These are phyloP conservation scores for Parascotia fuliginaria DNA, from an alignment of 2,888 invertebrate genomes.

Conservation along the genomic window DNA sequence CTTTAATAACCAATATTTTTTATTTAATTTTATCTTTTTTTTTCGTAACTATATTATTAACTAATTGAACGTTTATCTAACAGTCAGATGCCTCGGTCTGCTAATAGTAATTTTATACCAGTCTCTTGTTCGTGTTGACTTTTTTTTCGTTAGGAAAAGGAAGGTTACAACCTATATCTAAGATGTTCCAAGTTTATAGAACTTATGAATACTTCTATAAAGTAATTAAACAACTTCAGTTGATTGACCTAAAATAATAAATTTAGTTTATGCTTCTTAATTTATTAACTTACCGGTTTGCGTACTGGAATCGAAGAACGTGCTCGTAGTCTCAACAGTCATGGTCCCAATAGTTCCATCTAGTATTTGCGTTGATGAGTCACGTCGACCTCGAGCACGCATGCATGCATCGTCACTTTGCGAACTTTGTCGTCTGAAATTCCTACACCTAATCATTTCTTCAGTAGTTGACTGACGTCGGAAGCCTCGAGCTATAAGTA, in stretches of 20 bases:
- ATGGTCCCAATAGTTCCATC: conserved; percentile 96
- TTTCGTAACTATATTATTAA: too few relatives aligned
- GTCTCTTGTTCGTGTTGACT: too few relatives aligned
- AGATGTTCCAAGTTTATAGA: too few relatives aligned
- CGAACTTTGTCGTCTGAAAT: conserved; percentile 95
- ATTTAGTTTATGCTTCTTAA: background rate
- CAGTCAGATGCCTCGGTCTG: too few relatives aligned
- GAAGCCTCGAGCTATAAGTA: conserved; percentile 95
- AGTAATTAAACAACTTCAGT: too few relatives aligned
- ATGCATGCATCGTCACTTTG: conserved; percentile 93
- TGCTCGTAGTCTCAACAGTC: conserved; percentile 97
- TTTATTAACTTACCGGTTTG: conserved; percentile 91
- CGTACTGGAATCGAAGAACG: conserved; percentile 96
- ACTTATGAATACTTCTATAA: too few relatives aligned
- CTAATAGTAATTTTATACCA: too few relatives aligned
- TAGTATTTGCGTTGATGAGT: conserved; percentile 95
- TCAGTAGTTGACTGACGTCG: conserved; percentile 96
- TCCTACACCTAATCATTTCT: conserved; percentile 96
- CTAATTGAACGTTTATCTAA: too few relatives aligned
- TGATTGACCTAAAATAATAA: too few relatives aligned
- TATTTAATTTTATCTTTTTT: background rate
- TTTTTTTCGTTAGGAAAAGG: too few relatives aligned
- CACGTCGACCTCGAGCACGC: conserved; percentile 90
- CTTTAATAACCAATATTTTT: background rate
- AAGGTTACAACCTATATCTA: too few relatives aligned